Percentiles rank a stretch among this genome's conserved stretches.
Evolutionary conservation across 1,140 invertebrate species (phyloP).

Genomic region (Drosophila simulans): DNA sequence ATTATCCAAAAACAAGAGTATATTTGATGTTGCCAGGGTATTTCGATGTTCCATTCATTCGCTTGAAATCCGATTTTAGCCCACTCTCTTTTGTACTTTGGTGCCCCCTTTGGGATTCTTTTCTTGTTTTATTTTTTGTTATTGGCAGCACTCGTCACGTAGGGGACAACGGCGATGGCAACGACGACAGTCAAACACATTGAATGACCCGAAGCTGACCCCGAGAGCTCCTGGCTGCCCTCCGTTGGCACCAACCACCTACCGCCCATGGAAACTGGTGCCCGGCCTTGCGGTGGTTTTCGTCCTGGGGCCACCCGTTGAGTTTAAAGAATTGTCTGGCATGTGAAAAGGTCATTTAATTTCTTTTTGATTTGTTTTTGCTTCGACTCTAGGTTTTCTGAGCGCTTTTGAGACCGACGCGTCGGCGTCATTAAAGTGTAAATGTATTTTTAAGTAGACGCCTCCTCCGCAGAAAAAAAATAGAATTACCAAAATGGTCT

Average conservation of each 20-base stretch:
- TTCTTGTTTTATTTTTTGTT: conserved; percentile 20
- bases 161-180: conserved; percentile 38
- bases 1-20: too few species aligned
- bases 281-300: conserved; percentile 5
- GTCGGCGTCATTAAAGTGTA: conserved; percentile 77
- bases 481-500: conserved; percentile 59
- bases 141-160: conserved; percentile 53
- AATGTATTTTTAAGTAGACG: conserved; percentile 82
- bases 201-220: conserved; percentile 48
- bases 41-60: conserved; percentile 2
- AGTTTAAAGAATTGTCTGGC: conserved; percentile 54
- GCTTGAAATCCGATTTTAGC: conserved; percentile 15
- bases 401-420: conserved; percentile 24
- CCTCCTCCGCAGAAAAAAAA: conserved; percentile 56
- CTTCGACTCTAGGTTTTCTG: conserved; percentile 16
- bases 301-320: conserved; percentile 41
- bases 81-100: not conserved
- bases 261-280: conserved; percentile 1
- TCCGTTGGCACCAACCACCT: not conserved
- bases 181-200: conserved; percentile 47
- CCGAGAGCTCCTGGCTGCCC: not conserved
- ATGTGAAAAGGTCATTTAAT: conserved; percentile 82
- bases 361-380: conserved; percentile 82
- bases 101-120: conserved; percentile 9
- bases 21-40: conserved; percentile 1